A percentile compares a stretch with the other conserved stretches of the same genome.
Conservation (phyloP, 1,140 invertebrate genomes). For the Philopotamus ludificatus region DNA sequence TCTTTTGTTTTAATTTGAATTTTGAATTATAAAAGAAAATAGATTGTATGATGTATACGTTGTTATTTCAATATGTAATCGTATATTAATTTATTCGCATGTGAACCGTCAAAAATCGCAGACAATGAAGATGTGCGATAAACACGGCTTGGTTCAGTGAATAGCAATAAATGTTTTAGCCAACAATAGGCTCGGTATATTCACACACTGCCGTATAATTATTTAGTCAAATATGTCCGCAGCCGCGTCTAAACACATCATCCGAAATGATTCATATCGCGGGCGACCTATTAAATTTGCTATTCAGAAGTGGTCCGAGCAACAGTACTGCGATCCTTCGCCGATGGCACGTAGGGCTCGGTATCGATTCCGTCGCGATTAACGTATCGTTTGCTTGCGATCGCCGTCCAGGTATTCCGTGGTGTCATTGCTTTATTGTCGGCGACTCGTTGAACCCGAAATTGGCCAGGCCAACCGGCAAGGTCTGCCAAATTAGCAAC, state of each 20-base stretch:
- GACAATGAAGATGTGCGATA: constrained; percentile 20
- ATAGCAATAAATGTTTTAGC: constrained; percentile 6
- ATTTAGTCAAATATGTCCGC: no score
- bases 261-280: no score
- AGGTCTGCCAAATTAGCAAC: constrained; percentile 9
- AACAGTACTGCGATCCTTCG: no score
- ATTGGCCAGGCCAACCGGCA: background rate
- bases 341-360: background rate
- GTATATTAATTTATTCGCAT: constrained; percentile 1
- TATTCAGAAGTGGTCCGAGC: no score
- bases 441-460: constrained; percentile 2
- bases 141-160: constrained; percentile 7
- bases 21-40: no score
- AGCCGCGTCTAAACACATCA: no score
- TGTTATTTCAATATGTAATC: no score
- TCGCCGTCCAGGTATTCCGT: background rate
- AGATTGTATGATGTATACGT: no score
- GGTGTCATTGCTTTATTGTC: background rate
- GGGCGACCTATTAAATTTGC: no score
- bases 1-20: no score
- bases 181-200: background rate
- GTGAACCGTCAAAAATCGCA: constrained; percentile 14
- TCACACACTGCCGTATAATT: no score
- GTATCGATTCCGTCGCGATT: background rate
- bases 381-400: background rate